Evolutionary conservation across 2,888 invertebrate species (phyloP).

Genomic region (Philereme transversata): DNA sequence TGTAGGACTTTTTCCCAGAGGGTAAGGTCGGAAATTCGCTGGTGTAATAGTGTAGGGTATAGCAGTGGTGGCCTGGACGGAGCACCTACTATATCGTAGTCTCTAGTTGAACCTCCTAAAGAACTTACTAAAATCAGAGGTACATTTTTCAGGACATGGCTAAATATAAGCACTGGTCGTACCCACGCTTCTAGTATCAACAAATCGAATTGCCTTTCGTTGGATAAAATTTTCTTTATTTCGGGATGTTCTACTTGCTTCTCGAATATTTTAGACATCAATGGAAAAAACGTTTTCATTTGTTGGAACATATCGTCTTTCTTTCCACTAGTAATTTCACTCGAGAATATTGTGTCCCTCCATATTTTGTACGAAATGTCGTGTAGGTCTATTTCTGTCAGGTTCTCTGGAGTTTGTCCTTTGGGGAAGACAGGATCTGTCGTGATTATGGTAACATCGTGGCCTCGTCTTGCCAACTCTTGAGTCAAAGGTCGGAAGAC

Average conservation of each 20-base stretch:
- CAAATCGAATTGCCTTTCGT: constrained; percentile 60
- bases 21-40: constrained; percentile 20
- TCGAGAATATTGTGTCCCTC: constrained; percentile 27
- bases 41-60: constrained; percentile 43
- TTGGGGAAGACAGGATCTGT: constrained; percentile 60
- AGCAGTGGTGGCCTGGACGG: constrained; percentile 55
- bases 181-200: constrained; percentile 61
- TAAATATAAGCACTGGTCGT: constrained; percentile 53
- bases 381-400: constrained; percentile 60
- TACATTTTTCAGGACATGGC: constrained; percentile 57
- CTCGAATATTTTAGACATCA: constrained; percentile 10
- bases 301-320: constrained; percentile 14
- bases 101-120: constrained; percentile 47
- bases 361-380: constrained; percentile 47
- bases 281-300: constrained; percentile 4
- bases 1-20: constrained; percentile 23
- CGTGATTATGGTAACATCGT: constrained; percentile 69
- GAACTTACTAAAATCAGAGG: constrained; percentile 65
- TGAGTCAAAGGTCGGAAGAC: constrained; percentile 62
- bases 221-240: constrained; percentile 42
- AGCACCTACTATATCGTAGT: constrained; percentile 57
- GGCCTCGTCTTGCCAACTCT: constrained; percentile 68
- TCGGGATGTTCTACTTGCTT: constrained; percentile 32
- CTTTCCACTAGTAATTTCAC: constrained; percentile 9
- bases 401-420: constrained; percentile 52